A percentile compares a stretch with the other conserved stretches of the same genome.
Evolutionary conservation across 2,113 vertebrate genomes (phyloP).

Genomic region (Chrysochloris asiatica): DNA sequence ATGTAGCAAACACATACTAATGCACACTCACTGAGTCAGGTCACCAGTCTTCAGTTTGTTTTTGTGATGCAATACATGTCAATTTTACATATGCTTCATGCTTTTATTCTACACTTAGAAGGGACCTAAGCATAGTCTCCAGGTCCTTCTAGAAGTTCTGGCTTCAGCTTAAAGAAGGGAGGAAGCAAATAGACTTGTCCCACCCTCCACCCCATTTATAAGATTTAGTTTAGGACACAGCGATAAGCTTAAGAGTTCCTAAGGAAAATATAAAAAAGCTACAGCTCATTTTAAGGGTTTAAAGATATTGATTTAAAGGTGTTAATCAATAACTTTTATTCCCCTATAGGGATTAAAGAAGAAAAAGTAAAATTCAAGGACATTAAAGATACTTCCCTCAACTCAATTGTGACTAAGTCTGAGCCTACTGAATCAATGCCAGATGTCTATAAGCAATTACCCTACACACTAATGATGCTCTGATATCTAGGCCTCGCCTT

Average conservation of each 20-base stretch:
- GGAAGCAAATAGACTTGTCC: not conserved
- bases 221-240: not conserved
- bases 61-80: not conserved
- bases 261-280: constrained; percentile 40
- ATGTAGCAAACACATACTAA: not conserved
- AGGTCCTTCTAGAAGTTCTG: not conserved
- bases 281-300: not conserved
- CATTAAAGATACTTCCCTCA: not conserved
- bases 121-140: not conserved
- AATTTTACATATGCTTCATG: not conserved
- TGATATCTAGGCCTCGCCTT: not conserved
- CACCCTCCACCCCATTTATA: not conserved
- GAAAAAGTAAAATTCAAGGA: constrained; percentile 2
- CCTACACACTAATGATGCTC: not conserved
- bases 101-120: not conserved
- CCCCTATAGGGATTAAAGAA: not conserved
- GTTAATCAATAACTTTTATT: not conserved
- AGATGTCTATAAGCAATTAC: not conserved
- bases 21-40: not conserved
- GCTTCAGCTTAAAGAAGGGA: not conserved
- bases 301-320: too few relatives aligned
- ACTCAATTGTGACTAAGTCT: not conserved
- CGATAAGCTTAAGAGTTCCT: not conserved
- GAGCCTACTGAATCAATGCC: not conserved
- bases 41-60: constrained; percentile 5